Evolutionary conservation across 2,797 vertebrate genomes (phyloP), one percentile per base, ranked within the genome.

Genomic region (Rachycentron canadum): DNA sequence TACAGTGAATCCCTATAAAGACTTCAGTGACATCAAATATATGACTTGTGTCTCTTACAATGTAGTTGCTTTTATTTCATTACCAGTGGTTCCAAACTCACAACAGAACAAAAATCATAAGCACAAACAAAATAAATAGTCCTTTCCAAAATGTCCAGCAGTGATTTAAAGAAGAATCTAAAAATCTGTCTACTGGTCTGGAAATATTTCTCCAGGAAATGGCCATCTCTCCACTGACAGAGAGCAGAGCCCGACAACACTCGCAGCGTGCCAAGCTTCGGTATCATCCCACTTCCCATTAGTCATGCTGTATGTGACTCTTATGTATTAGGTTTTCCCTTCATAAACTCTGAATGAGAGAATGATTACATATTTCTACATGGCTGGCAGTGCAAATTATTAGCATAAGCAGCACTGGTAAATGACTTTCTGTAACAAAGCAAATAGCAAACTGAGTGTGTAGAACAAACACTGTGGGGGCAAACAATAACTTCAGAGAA

Each of bases 301-400:
- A 91, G 81, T 94, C 90, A 90, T 87, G 84, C 87, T 82, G 83
- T 78, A 82, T 84, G 83, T 77, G 88, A 84, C 85, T 88, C 86
- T 88, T 77, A 86, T 85, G 78, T 69, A 83, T 88, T 81, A 77
- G 73, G 65, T 87, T 86, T 88, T 82, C 78, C 83, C 79, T 88
- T 89, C 88, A 79, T 88, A 79, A 82, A 84, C 79, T 83, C 83
- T 90, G 90, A 89, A 90, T 87, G 90, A 92, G 83, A 90, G 79
- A 88, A 91, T 89, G 86, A 93, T 93, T 93, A 85, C 91, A 87
- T 85, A 88, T 90, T 92, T 92, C 89, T 91, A 91, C 90, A 90
- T 83, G 91, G 80, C 90, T 90, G 83, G 82, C 83, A 88, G 91
- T 86, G 90, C 75, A 84, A 73, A 93, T 93, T 88, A 92, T 91